A percentile compares a stretch with the other conserved stretches of the same genome.
These are phyloP conservation scores for Phylloscopus trochiloides DNA, from an alignment of 2,113 vertebrate species.

Conservation along the genomic window DNA sequence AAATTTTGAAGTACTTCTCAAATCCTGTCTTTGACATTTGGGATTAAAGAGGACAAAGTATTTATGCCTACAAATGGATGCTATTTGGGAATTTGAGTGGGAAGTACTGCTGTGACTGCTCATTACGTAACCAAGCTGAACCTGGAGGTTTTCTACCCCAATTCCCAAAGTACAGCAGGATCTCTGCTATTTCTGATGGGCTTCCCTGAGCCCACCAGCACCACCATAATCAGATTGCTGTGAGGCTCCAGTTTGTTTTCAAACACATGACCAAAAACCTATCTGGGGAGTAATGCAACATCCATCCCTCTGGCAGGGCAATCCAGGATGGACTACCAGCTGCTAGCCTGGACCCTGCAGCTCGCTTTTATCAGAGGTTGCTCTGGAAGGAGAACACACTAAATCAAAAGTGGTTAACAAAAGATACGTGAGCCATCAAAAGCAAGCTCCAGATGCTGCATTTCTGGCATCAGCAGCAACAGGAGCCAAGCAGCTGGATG, in stretches of 20 bases:
- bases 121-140: neutral
- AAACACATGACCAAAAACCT: neutral
- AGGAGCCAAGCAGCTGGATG: neutral
- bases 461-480: neutral
- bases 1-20: neutral
- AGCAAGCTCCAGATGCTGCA: neutral
- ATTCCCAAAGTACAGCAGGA: neutral
- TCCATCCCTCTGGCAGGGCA: neutral
- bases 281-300: neutral
- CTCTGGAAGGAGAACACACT: neutral
- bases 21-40: neutral
- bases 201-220: neutral
- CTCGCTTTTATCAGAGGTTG: neutral
- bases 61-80: neutral
- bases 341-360: neutral
- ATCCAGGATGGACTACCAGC: neutral
- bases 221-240: neutral
- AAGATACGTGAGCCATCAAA: neutral
- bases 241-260: neutral
- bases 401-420: neutral
- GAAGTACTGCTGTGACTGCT: neutral
- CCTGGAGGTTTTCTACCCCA: neutral
- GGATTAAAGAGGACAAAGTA: neutral
- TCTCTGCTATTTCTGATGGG: neutral
- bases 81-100: neutral